Base-by-base conservation (phyloP, 2,113 vertebrate genomes). In the Dendropsophus ebraccatus region DNA sequence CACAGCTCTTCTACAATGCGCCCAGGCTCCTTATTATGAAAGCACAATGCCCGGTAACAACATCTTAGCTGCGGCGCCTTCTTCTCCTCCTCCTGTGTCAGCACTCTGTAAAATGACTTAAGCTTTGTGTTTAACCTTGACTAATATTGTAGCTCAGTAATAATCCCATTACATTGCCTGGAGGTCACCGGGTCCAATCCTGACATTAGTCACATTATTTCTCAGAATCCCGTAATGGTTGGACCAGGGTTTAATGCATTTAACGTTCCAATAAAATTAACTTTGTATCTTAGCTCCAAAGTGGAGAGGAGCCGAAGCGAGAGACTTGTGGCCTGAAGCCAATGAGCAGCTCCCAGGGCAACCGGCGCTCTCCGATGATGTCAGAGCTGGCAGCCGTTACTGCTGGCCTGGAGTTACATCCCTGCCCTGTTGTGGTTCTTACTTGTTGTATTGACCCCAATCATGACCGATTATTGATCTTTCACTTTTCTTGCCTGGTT, bases 181-280 rank as follows among this genome's bases (percentile, higher is more conserved):
- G 72, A 75, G 45, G 72, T 75, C 41, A 17, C 12, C 5, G 41
- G 41, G 45, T 28, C 47, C 47, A 9, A 23, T 76, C 47, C 45
- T 76, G 73, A 52, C n/a, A 76, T 76, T 19, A 76, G 47, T 49
- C 41, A 28, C 45, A 49, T 75, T 75, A 28, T 49, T 50, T 52
- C 73, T 76, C 12, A 76, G 73, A 76, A 76, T 52, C 12, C 21
- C 12, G 45, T 4, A 35, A 21, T 49, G 72, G 41, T 49, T 23
- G 37, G 41, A 73, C 41, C 25, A 23, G 11, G 13, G n/a, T 25
- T 25, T 75, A 75, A 49, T 49, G 37, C 21, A n/a, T 25, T 75
- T 69, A 75, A 75, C 13, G n/a, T 30, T 25, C 21, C 47, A 16
- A 76, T 50, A 52, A 74, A 76, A 50, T 28, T 76, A 28, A 70